A percentile compares a stretch with the other conserved stretches of the same genome.
phyloP scores from a whole-genome alignment of 2,113 vertebrate species.

The Empidonax traillii region DNA sequence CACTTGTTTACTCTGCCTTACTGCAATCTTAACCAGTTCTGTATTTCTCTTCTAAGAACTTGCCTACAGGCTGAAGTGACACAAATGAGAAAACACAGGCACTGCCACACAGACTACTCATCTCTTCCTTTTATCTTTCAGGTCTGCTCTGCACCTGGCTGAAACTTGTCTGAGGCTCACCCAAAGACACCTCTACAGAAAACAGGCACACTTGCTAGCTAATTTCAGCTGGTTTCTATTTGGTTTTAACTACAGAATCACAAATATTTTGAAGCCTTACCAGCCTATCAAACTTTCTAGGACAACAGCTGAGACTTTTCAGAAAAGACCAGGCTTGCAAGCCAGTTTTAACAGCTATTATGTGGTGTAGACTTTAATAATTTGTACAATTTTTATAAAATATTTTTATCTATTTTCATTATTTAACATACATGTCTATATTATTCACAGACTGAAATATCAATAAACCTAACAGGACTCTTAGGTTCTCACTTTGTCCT shows the following conservation, averaged over 20 bases:
- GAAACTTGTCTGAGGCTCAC: conserved; percentile 50
- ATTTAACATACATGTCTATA: not conserved
- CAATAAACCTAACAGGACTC: conserved; percentile 62
- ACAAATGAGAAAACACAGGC: conserved; percentile 37
- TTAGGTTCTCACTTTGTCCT: not conserved
- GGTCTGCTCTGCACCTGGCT: conserved; percentile 62
- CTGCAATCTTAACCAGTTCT: not conserved
- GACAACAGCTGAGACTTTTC: not conserved
- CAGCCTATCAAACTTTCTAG: not conserved
- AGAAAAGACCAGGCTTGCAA: not conserved
- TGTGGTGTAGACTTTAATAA: not conserved
- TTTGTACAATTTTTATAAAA: not conserved
- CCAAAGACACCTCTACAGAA: conserved; percentile 25
- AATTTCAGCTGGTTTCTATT: not conserved
- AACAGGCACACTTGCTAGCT: not conserved
- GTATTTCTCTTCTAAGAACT: not conserved
- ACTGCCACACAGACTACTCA: not conserved
- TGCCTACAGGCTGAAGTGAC: not conserved
- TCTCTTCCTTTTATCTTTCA: conserved; percentile 72
- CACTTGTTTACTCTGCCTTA: not conserved
- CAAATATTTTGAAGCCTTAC: not conserved
- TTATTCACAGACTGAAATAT: conserved; percentile 24
- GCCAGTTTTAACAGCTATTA: not conserved
- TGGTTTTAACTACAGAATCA: not conserved
- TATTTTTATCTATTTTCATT: conserved; percentile 25